Evolutionary conservation across 1,140 invertebrate genomes (phyloP).

Genomic region (Drosophila albomicans): DNA sequence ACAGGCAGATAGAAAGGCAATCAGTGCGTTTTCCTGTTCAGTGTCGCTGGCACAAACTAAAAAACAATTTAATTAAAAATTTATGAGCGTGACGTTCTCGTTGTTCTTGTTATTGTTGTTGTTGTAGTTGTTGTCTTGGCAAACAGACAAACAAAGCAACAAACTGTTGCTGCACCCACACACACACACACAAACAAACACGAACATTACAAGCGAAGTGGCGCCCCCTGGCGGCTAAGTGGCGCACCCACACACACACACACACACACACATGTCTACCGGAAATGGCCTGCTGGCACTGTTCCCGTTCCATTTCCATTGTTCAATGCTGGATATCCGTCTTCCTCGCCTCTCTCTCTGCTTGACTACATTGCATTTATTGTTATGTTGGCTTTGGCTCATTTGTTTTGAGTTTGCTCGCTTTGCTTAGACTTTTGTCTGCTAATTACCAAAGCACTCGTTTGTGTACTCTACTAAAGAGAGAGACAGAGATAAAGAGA

Average conservation of each 20-base stretch:
- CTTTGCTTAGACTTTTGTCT: constrained; percentile 62
- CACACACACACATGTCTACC: constrained; percentile 58
- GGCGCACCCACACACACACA: constrained; percentile 23
- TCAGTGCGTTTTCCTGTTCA: constrained; percentile 65
- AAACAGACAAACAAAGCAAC: constrained; percentile 72
- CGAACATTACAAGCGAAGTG: constrained; percentile 1
- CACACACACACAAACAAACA: neutral
- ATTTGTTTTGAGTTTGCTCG: constrained; percentile 69
- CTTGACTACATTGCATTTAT: constrained; percentile 10
- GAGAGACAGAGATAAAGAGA: neutral
- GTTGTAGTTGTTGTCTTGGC: constrained; percentile 51
- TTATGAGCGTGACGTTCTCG: constrained; percentile 70
- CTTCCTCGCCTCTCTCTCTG: neutral
- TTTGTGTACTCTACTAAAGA: neutral
- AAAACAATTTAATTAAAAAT: constrained; percentile 79
- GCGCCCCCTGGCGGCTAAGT: no score
- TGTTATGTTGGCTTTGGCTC: constrained; percentile 54
- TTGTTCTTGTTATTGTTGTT: constrained; percentile 20
- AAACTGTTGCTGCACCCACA: constrained; percentile 69
- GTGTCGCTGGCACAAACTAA: constrained; percentile 44
- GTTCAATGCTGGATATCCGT: no score
- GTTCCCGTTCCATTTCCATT: constrained; percentile 30
- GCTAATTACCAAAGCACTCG: constrained; percentile 64
- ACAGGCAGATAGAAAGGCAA: constrained; percentile 46
- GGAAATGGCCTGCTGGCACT: constrained; percentile 73